Evolutionary conservation across 92 coral and sea anemone species (phyloP), one percentile per base, ranked within the genome.

Genomic region (Zoanthus gigantus): DNA sequence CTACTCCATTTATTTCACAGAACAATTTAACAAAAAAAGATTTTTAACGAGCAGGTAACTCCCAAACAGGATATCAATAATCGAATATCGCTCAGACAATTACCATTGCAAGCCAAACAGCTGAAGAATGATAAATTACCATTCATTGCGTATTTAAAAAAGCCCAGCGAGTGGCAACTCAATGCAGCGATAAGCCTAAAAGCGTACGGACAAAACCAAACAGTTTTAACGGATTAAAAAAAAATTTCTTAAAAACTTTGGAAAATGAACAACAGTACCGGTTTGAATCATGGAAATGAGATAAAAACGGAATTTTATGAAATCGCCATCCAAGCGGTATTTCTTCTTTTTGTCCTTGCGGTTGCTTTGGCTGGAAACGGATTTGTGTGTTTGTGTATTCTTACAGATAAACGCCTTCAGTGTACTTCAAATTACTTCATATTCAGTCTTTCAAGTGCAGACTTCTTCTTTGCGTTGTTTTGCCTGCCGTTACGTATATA

Each of bases 401-500:
- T 96, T 61, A 85, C 89, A 0, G 92, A 95, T 83, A 94, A 92
- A 78, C 95, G 93, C 74, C 97, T 97, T 9, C 99, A 97, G 88
- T 91, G 92, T 67, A 97, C 99, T 7, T 92, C 96, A 16, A 97
- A 97, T 89, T 97, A 93, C 90, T 97, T 95, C 76, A 94, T 97
- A 37, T 94, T 96, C 23, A 93, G 98, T 71, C 92, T 97, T 17
- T 98, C 98, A 11, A 81, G 93, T 34, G 98, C 99, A 28, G 99
- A 97, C 73, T 91, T 97, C 68, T 63, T 95, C 45, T 96, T 95
- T 77, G 98, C 97, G 23, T 54, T 94, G 37, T 28, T 97, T 58
- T 95, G 97, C 11, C 88, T 95, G 58, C 98, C 98, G 28, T 92
- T 95, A 31, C 96, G 98, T 32, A 86, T 95, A 14, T 92, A 86